Base-by-base conservation (phyloP, 92 coral and sea anemone genomes). In the Isaurus tuberculatus region DNA sequence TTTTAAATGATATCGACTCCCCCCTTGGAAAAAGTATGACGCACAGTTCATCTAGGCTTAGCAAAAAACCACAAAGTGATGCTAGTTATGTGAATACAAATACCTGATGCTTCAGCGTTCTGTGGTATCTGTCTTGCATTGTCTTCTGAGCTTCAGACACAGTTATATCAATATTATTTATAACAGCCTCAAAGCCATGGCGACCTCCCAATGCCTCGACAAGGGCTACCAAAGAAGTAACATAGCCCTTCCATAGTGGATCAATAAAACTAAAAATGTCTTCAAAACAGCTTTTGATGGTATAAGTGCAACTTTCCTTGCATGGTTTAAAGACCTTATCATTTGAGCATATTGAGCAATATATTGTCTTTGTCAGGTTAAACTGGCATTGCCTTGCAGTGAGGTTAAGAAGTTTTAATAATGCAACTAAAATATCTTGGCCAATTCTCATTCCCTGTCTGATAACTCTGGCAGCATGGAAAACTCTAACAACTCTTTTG, bases 91-190 rank as follows among this genome's bases (percentile, higher is more conserved):
- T 40, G 46, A 13, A 8, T 40, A 1, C 14, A 1, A 43, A 20
- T 72, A 72, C 78, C 78, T 72, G 51, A 5, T 72, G 3, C 36
- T 44, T 72, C 36, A 72, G 61, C 13, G 2, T 26, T 26, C 11
- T 26, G 23, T 26, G 19, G 78, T 44, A 72, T 72, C 22, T 72
- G 2, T 34, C 49, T 55, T 34, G 31, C 70, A 77, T 57, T 17
- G 5, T 77, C 70, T 58, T 57, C 82, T 31, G 22, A 77, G 82
- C 70, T 28, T 77, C 82, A 5, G 70, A 77, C 14, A 77, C 20
- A 42, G 29, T 11, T 7, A 34, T 14, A 15, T 57, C 70, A 10
- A 77, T 26, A 16, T 61, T 28, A 57, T 32, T 40, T 27, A 57
- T 6, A 33, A 57, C 51, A 57, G 70, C 69, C 43, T 34, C 82